Percentiles rank a stretch among this genome's conserved stretches.
These are phyloP conservation scores for Melanotaenia maccullochi DNA, from an alignment of 2,797 vertebrate species.

Conservation along the genomic window DNA sequence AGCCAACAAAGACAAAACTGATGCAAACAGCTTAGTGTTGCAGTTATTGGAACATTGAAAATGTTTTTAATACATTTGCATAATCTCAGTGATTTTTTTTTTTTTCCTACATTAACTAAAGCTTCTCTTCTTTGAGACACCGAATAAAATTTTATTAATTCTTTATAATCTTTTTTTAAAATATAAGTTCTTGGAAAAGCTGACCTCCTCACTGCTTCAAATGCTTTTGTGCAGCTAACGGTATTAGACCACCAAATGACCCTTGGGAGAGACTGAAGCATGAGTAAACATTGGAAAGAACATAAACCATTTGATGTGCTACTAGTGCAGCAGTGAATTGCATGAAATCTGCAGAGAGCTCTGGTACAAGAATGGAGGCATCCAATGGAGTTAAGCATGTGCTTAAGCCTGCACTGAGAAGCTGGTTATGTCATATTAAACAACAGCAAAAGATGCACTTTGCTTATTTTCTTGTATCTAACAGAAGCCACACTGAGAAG, in stretches of 20 bases:
- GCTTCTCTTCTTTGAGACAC: background rate
- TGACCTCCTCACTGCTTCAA: slow-evolving; percentile 51
- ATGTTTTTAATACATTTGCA: slow-evolving; percentile 25
- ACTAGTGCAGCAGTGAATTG: slow-evolving; percentile 37
- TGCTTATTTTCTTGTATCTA: background rate
- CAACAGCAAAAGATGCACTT: slow-evolving; percentile 1
- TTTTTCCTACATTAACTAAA: background rate
- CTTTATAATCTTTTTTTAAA: slow-evolving; percentile 15
- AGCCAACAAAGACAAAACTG: slow-evolving; percentile 42
- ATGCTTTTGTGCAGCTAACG: slow-evolving; percentile 53
- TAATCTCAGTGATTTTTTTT: background rate
- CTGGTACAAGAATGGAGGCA: slow-evolving; percentile 15
- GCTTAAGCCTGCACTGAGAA: slow-evolving; percentile 1
- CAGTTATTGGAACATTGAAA: slow-evolving; percentile 23
- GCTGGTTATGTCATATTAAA: slow-evolving; percentile 6
- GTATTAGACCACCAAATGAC: slow-evolving; percentile 53
- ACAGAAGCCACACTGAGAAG: background rate
- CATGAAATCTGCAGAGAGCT: slow-evolving; percentile 24
- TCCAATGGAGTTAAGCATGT: slow-evolving; percentile 17
- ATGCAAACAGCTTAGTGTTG: slow-evolving; percentile 22
- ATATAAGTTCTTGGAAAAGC: slow-evolving; percentile 27
- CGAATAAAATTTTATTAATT: background rate
- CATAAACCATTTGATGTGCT: slow-evolving; percentile 60
- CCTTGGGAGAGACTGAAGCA: slow-evolving; percentile 52
- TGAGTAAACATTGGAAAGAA: slow-evolving; percentile 51